A percentile compares a stretch with the other conserved stretches of the same genome.
phyloP scores from a whole-genome alignment of 2,888 invertebrate genomes.

The Chrysomela aeneicollis region DNA sequence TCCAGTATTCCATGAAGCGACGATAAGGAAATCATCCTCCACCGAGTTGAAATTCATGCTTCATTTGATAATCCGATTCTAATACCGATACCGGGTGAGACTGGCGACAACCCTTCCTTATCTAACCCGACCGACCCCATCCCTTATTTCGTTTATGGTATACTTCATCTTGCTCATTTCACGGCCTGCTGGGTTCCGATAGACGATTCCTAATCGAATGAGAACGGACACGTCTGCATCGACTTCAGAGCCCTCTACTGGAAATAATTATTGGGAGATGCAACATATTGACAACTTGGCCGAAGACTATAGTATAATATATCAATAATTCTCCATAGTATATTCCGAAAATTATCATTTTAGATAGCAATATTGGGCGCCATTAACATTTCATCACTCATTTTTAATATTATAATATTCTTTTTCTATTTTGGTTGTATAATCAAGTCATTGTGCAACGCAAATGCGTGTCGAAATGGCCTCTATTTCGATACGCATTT shows the following conservation, averaged over 20 bases:
- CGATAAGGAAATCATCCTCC: not conserved
- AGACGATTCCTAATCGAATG: not conserved
- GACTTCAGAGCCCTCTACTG: not conserved
- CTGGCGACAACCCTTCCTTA: not conserved
- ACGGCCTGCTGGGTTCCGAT: not conserved
- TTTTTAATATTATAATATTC: too few species aligned
- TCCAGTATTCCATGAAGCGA: not conserved
- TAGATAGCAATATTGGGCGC: too few species aligned
- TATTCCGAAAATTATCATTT: too few species aligned
- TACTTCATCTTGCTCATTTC: slow-evolving; percentile 2
- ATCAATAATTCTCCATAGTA: too few species aligned
- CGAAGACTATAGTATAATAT: too few species aligned
- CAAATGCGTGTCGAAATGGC: too few species aligned
- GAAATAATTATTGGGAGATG: too few species aligned
- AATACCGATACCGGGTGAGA: not conserved
- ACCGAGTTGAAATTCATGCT: not conserved
- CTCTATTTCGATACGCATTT: too few species aligned
- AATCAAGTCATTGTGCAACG: too few species aligned
- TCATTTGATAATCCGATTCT: not conserved
- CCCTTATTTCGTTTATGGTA: slow-evolving; percentile 1
- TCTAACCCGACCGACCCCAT: slow-evolving; percentile 1
- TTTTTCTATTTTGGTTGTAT: too few species aligned
- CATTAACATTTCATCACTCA: too few species aligned
- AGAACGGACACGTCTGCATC: not conserved
- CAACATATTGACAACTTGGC: too few species aligned